Percentiles rank a stretch among this genome's conserved stretches.
These are phyloP conservation scores for Tachina grossa DNA, from an alignment of 2,888 invertebrate genomes.

Conservation along the genomic window DNA sequence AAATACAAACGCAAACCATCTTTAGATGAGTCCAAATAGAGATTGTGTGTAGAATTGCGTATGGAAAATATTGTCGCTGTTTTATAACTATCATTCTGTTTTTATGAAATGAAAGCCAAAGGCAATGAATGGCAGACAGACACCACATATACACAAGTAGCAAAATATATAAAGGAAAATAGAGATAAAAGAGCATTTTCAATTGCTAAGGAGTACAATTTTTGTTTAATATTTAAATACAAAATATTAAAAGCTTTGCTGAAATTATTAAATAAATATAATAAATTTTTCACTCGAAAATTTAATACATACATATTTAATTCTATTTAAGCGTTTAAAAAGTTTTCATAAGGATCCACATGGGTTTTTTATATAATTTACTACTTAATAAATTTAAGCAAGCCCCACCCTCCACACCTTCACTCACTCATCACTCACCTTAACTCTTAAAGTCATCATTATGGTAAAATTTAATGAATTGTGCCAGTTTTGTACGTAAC, in stretches of 20 bases:
- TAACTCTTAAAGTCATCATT: constrained; percentile 81
- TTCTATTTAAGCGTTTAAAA: no score
- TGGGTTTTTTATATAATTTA: constrained; percentile 22
- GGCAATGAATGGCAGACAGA: constrained; percentile 22
- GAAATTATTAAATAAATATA: not conserved
- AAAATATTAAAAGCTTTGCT: not conserved
- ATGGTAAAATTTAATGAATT: constrained; percentile 81
- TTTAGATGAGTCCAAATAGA: constrained; percentile 81
- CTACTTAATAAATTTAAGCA: not conserved
- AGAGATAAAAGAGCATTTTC: constrained; percentile 29
- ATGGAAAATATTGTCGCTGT: constrained; percentile 81
- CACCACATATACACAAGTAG: not conserved
- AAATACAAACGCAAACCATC: constrained; percentile 81
- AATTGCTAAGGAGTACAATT: not conserved
- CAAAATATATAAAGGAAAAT: constrained; percentile 15
- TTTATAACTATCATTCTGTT: constrained; percentile 75
- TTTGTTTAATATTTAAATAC: not conserved
- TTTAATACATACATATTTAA: not conserved
- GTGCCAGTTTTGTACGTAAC: constrained; percentile 80
- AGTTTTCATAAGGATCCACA: constrained; percentile 5
- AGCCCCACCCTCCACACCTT: no score
- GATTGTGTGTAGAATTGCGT: constrained; percentile 81
- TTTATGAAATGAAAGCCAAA: constrained; percentile 40
- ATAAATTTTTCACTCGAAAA: not conserved
- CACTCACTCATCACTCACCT: constrained; percentile 72